Evolutionary conservation across 2,888 invertebrate species (phyloP).

Genomic region (Tenodera sinensis): DNA sequence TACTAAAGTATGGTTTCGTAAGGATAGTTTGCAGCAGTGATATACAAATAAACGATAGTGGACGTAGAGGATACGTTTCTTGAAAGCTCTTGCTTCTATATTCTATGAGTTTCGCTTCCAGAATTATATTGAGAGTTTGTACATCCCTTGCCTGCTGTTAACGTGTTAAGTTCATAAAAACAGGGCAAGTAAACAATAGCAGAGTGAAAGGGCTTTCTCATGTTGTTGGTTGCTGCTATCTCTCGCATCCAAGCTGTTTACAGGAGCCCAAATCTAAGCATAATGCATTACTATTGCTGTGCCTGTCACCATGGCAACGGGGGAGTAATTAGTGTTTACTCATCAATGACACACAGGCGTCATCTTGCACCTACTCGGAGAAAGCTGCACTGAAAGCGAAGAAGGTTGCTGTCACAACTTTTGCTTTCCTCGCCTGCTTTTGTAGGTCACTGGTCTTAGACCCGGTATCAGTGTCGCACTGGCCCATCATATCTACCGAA

Average conservation of each 20-base stretch:
- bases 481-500: too few relatives aligned
- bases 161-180: neutral
- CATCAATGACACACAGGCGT: neutral
- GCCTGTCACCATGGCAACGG: neutral
- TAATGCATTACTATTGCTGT: neutral
- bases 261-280: neutral
- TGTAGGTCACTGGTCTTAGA: neutral
- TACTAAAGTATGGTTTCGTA: too few relatives aligned
- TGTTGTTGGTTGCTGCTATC: neutral
- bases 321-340: neutral
- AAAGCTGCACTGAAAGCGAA: neutral
- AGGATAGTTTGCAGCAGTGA: too few relatives aligned
- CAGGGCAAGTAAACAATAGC: neutral
- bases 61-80: too few relatives aligned
- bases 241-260: too few relatives aligned
- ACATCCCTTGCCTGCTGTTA: neutral
- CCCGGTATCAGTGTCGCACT: neutral
- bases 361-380: neutral
- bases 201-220: neutral
- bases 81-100: too few relatives aligned
- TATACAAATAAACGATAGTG: too few relatives aligned
- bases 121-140: neutral
- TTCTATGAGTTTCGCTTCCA: too few relatives aligned
- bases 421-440: constrained; percentile 10
- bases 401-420: neutral